Base-by-base conservation (phyloP, 2,113 vertebrate species). In the Perca schrenkii region DNA sequence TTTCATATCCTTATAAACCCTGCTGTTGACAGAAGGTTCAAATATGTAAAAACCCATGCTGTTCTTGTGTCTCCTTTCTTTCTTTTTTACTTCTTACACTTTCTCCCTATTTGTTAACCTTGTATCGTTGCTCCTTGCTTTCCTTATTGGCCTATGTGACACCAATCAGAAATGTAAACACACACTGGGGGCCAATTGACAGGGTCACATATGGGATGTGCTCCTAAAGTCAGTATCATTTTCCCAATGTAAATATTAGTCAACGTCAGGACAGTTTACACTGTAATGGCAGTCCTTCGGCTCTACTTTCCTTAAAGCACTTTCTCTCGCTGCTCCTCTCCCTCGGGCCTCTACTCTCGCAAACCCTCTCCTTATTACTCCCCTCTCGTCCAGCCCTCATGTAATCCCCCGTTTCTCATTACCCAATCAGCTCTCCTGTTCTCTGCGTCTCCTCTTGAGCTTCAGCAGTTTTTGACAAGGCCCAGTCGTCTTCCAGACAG, bases 221-320 rank as follows among this genome's bases (percentile, higher is more conserved):
- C 80, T 83, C 84, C 85, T 85, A 65, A 83, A 84, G 81, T 86
- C 86, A 58, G 89, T 80, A 87, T 93, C 71, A 52, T 79, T 91
- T 94, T 89, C 82, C 87, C 52, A 90, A 86, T 75, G 84, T 86
- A 94, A 91, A 92, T 88, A 92, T 93, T 86, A 92, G 92, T 85
- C 66, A 81, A 40, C 88, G 90, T 93, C 86, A 86, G 76, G 62
- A 84, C 49, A 74, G n/a, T 90, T 91, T 88, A 87, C 60, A 69
- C 76, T 74, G 83, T 86, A 90, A 92, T 83, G 78, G 77, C 66
- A 88, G 73, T 75, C 79, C 63, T 85, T 85, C 74, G 79, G 86
- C 72, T 77, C 82, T 75, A 66, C 80, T 89, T 80, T 74, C 75
- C 79, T 74, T 63, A 58, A 88, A 91, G 77, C 78, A 74, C 69